Conservation (phyloP, 2,888 invertebrate genomes). For the Drosophila hawaiiensis region DNA sequence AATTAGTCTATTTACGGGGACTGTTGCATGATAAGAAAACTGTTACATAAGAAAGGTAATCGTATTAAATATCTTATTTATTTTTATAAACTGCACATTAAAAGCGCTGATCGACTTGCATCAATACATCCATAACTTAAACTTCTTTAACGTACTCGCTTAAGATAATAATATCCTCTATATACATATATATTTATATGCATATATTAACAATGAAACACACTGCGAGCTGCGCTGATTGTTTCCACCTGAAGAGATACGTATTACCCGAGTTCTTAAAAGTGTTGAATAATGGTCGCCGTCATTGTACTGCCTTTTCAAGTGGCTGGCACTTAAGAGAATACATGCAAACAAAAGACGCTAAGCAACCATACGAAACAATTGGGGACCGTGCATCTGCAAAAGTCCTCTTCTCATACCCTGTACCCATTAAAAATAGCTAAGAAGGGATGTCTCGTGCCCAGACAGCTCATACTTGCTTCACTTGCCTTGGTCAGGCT, state of each 20-base stretch:
- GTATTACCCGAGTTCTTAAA: neutral
- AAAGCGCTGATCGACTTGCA: neutral
- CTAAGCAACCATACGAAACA: neutral
- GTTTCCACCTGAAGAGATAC: slow-evolving; percentile 7
- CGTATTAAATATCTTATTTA: neutral
- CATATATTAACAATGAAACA: neutral
- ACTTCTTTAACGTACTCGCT: neutral
- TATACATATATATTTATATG: neutral
- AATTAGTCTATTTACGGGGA: neutral
- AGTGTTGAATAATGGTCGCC: neutral
- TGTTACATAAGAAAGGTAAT: neutral
- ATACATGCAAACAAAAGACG: slow-evolving; percentile 6
- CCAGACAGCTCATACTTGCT: neutral
- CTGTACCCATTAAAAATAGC: neutral
- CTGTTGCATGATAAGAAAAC: neutral
- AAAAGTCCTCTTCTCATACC: neutral
- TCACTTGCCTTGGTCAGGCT: neutral
- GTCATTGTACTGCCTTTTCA: neutral
- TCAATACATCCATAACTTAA: neutral
- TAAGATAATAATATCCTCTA: neutral
- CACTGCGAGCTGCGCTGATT: neutral
- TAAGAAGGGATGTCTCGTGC: neutral
- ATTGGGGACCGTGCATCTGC: neutral
- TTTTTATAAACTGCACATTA: neutral
- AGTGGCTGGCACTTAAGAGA: slow-evolving; percentile 7